Base-by-base conservation (phyloP, 2,888 invertebrate species). In the Thumatha senex region DNA sequence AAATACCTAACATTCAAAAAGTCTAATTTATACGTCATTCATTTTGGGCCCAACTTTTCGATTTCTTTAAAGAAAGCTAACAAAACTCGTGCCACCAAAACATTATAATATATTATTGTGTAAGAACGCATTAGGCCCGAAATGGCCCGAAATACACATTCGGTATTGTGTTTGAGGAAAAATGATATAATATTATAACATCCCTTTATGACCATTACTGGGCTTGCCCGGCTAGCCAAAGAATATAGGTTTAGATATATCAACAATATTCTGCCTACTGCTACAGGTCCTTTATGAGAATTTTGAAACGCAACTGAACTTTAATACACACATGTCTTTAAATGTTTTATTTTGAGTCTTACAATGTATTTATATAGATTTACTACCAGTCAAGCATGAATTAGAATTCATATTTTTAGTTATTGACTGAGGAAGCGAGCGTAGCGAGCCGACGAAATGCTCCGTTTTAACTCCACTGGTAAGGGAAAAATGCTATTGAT, bases 131-230 rank as follows among this genome's bases (percentile, higher is more conserved):
- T 91, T 91, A 90, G 84, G 78, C 74, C 50, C 72, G 72, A 89
- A 89, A 89, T 88, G 85, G 82, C 87, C 85, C 67, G 69, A 76
- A 74, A 79, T 76, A 80, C 81, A 81, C 80, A 80, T 76, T 67
- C 69, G 66, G 75, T 78, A 81, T 89, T 89, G 88, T 88, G 80
- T 70, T 58, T 69, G 75, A 78, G 76, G 87, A 88, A 88, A 89
- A 90, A 89, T 91, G 89, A 89, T 86, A 86, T 88, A 84, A 90
- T 86, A 84, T 90, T 82, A 84, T 88, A 87, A 87, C 90, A 89
- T 87, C 86, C 86, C 86, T 87, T 88, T 77, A 85, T 85, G 84
- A 82, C 84, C 84, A 82, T 82, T 81, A 83, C 84, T 77, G 79
- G 78, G 84, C 79, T 77, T 70, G 81, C 81, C 86, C 83, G 82